These are phyloP conservation scores for Troglohyphantes excavatus DNA, from an alignment of 2,888 invertebrate genomes.

Conservation along the genomic window DNA sequence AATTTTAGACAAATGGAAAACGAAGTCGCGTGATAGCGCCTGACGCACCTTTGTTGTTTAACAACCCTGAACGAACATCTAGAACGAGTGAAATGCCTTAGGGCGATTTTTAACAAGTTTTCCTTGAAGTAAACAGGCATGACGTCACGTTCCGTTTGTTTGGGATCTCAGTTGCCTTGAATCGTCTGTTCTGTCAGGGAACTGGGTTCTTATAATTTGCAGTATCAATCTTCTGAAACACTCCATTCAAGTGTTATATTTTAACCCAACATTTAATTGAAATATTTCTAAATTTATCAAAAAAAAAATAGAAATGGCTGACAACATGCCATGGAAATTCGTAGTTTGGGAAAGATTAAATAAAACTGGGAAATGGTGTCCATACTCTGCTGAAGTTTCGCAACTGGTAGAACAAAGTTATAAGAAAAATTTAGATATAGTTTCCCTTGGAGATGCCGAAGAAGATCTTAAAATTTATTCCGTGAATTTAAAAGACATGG, in stretches of 20 bases:
- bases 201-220: no score
- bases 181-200: no score
- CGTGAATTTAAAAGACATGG: conserved; percentile 86
- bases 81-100: not conserved
- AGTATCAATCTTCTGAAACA: no score
- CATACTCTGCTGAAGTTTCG: conserved; percentile 92
- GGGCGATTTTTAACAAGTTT: conserved; percentile 25
- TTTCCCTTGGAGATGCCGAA: conserved; percentile 93
- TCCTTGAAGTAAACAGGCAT: conserved; percentile 23
- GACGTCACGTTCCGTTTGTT: not conserved
- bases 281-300: no score
- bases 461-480: conserved; percentile 90
- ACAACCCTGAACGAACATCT: conserved; percentile 4
- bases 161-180: not conserved
- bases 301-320: conserved; percentile 28
- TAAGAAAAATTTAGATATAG: conserved; percentile 90
- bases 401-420: conserved; percentile 92
- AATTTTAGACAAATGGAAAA: no score
- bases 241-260: no score
- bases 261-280: no score
- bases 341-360: conserved; percentile 91
- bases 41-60: not conserved
- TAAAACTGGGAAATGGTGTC: conserved; percentile 89
- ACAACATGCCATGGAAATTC: conserved; percentile 31
- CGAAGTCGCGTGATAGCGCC: not conserved